A percentile compares a stretch with the other conserved stretches of the same genome.
These are phyloP conservation scores for Pavo muticus DNA, from an alignment of 2,113 vertebrate species.

Conservation along the genomic window DNA sequence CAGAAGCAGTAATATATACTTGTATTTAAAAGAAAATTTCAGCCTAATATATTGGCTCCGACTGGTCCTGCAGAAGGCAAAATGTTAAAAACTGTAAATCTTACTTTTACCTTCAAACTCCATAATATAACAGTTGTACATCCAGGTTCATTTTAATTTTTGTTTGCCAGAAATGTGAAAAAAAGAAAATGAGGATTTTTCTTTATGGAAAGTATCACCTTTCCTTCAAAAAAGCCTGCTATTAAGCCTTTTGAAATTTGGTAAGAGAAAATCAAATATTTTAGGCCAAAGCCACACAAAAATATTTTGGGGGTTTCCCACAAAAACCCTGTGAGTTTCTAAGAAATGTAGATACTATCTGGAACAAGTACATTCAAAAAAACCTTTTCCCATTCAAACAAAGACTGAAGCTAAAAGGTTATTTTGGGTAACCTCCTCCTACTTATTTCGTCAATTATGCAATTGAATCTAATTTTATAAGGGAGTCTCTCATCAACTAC, in stretches of 20 bases:
- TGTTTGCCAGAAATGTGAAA: constrained; percentile 8
- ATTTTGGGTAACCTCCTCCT: constrained; percentile 44
- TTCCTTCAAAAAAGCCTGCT: constrained; percentile 59
- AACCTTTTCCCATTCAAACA: constrained; percentile 16
- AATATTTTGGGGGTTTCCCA: constrained; percentile 62
- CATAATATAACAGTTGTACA: neutral
- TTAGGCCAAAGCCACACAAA: constrained; percentile 62
- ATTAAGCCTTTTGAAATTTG: constrained; percentile 67
- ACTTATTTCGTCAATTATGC: constrained; percentile 6
- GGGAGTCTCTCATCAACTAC: neutral
- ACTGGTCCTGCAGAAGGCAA: neutral
- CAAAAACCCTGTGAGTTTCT: constrained; percentile 59
- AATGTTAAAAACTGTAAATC: neutral
- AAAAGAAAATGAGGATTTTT: neutral
- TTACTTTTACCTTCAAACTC: neutral
- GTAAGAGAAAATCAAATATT: constrained; percentile 58
- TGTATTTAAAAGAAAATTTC: neutral
- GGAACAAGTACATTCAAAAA: constrained; percentile 52
- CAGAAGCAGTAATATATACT: neutral
- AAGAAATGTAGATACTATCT: constrained; percentile 67
- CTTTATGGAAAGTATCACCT: constrained; percentile 53
- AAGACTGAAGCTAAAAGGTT: constrained; percentile 28
- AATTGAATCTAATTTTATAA: neutral
- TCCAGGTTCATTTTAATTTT: constrained; percentile 12
- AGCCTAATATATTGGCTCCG: neutral